Percentiles rank a stretch among this genome's conserved stretches.
These are phyloP conservation scores for Ophion costatus DNA, from an alignment of 2,888 invertebrate genomes.

Conservation along the genomic window DNA sequence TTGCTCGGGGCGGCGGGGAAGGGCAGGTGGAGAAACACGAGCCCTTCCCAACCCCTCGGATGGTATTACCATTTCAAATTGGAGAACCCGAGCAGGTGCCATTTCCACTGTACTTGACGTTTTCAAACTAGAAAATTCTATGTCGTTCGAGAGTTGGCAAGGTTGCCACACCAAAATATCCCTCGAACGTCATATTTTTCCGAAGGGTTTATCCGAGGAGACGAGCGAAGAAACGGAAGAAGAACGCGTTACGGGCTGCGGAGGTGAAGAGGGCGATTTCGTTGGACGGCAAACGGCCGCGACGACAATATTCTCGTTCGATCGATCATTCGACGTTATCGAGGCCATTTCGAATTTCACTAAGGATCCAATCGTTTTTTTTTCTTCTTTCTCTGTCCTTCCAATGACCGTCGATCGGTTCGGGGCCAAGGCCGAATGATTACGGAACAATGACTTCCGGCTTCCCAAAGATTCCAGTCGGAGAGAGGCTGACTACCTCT, in stretches of 20 bases:
- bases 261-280: too few species aligned
- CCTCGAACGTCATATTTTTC: background rate
- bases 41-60: slow-evolving; percentile 12
- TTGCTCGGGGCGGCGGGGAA: slow-evolving; percentile 42
- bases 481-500: background rate
- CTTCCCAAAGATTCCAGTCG: background rate
- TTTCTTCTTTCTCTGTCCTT: too few species aligned
- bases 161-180: background rate
- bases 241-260: too few species aligned
- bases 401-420: too few species aligned
- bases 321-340: too few species aligned
- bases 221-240: too few species aligned
- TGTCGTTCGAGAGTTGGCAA: slow-evolving; percentile 8
- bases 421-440: too few species aligned
- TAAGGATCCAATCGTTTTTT: too few species aligned
- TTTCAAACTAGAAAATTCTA: slow-evolving; percentile 3
- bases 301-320: too few species aligned
- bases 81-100: slow-evolving; percentile 53
- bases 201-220: background rate
- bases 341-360: too few species aligned
- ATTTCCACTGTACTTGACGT: slow-evolving; percentile 6
- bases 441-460: background rate
- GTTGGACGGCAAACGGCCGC: too few species aligned
- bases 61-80: slow-evolving; percentile 67
- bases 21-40: slow-evolving; percentile 34